Percentiles rank a stretch among this genome's conserved stretches.
Conservation (phyloP, 2,888 invertebrate species). For the Cetonia aurata region DNA sequence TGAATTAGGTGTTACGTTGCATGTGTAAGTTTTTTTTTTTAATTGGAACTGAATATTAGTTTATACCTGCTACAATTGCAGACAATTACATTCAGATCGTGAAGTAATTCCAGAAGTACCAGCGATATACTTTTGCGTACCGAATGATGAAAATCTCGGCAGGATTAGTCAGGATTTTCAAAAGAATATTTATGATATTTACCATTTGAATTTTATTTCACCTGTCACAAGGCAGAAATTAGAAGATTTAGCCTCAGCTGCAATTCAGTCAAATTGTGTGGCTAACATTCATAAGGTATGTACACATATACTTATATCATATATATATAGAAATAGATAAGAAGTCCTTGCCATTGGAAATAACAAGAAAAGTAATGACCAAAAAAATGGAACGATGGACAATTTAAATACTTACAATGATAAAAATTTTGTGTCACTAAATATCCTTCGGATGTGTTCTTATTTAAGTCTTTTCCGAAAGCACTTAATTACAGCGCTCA, state of each 20-base stretch:
- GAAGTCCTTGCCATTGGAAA: no score
- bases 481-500: no score
- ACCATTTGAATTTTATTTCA: constrained; percentile 96
- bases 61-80: constrained; percentile 62
- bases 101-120: constrained; percentile 98
- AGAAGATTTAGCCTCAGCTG: constrained; percentile 94
- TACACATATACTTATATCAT: no score
- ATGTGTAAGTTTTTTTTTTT: constrained; percentile 81
- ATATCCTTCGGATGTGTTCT: no score
- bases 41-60: constrained; percentile 21
- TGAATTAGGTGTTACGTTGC: constrained; percentile 96
- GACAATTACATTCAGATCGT: constrained; percentile 88
- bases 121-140: constrained; percentile 97
- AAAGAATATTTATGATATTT: constrained; percentile 92
- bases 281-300: constrained; percentile 90
- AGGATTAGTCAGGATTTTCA: constrained; percentile 92
- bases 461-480: no score
- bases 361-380: no score
- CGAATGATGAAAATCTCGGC: constrained; percentile 95
- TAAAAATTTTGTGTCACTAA: no score
- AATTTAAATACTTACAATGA: no score
- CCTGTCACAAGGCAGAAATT: constrained; percentile 94
- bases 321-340: no score
- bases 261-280: constrained; percentile 91
- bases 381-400: no score